Base-by-base conservation (phyloP, 2,797 vertebrate species). In the Hoplostethus atlanticus region DNA sequence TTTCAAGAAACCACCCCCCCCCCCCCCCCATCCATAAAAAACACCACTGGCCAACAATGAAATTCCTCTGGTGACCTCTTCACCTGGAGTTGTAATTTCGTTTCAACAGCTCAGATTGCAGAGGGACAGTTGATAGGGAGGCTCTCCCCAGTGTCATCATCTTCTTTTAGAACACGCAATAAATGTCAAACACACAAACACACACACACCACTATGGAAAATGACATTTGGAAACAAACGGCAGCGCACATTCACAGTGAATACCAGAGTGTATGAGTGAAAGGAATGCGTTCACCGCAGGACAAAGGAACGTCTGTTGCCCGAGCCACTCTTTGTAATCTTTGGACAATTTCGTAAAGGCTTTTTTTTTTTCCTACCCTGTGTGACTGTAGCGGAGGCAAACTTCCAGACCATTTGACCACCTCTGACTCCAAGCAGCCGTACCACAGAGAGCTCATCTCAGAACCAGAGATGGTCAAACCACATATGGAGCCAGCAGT, bases 301-400 rank as follows among this genome's bases (percentile, higher is more conserved):
- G 70, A 93, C 88, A 94, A 90, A 89, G 84, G 73, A 70, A 25
- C 63, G 82, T 91, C 82, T 93, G 91, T 93, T 92, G 72, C 86
- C 59, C 28, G 65, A 42, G 78, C 59, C 40, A 46, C 72, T 72
- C 77, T 87, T 81, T 89, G 90, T 86, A 71, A 87, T 85, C 77
- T 86, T 86, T 81, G 70, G 84, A 89, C 83, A 66, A 67, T 85
- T 89, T 84, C 79, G 74, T 44, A 25, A 81, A 68, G 67, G 46
- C 44, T 71, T 77, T 76, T 85, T 88, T 73, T 84, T 28, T 63
- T 55, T 56, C 87, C 75, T 84, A 17, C 77, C 60, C 65, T 34
- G 68, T 78, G 77, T 79, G 87, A 88, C 83, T 86, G 73, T 62
- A 85, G 84, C 72, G 46, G 55, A 71, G 86, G 83, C 76, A 58